Conservation (phyloP, 2,113 vertebrate species). For the Pelecanoides urinatrix region DNA sequence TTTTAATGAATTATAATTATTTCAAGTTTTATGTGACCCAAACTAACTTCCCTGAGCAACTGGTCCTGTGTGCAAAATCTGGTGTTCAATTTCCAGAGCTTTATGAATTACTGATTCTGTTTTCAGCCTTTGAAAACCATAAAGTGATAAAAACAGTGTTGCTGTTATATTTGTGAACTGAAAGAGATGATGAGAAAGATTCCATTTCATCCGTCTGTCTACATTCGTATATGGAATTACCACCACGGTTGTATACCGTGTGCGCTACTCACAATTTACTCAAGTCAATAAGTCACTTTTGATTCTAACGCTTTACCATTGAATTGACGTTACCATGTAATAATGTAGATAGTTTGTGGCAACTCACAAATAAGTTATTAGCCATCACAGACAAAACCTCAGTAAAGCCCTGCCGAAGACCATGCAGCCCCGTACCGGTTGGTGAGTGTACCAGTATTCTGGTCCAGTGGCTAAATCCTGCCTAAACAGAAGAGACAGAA, state of each 20-base stretch:
- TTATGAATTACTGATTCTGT: not conserved
- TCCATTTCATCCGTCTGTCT: not conserved
- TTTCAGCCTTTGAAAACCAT: not conserved
- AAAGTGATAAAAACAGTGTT: not conserved
- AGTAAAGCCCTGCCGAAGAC: not conserved
- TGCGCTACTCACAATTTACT: not conserved
- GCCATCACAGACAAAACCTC: not conserved
- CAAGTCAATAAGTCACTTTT: not conserved
- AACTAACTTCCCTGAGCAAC: not conserved
- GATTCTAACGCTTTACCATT: not conserved
- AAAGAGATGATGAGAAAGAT: not conserved
- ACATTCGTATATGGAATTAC: not conserved
- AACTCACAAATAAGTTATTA: not conserved
- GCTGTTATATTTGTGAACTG: not conserved
- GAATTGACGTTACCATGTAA: not conserved
- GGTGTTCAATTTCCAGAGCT: not conserved
- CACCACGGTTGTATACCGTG: not conserved
- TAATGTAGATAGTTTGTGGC: not conserved
- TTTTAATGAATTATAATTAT: not conserved
- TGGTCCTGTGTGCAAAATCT: not conserved
- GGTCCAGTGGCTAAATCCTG: not conserved
- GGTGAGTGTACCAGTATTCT: not conserved
- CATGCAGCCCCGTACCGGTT: fast-evolving
- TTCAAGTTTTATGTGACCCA: not conserved
- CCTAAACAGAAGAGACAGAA: not conserved